Evolutionary conservation across 2,888 invertebrate species (phyloP), one percentile per base, ranked within the genome.

Genomic region (Apodemia zela): DNA sequence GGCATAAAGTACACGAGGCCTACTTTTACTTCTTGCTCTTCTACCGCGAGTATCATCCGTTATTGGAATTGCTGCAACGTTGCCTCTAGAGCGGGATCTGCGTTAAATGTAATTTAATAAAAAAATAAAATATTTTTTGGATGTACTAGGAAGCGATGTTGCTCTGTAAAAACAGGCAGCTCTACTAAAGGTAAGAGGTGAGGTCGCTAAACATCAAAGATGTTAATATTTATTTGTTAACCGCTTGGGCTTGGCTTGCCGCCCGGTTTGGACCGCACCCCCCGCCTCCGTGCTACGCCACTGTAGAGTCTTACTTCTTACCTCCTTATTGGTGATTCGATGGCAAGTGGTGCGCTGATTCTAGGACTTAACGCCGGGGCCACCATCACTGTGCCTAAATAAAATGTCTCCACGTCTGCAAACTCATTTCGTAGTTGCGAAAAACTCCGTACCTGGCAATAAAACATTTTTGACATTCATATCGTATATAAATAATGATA

Each of bases 341-440:
- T 81, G 0, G 90, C 85, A 64, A 90, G 70, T 0, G 90, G 89
- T 1, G 87, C 90, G 63, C 83, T 87, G 62, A 87, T 78, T 8
- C 88, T 89, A 5, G 89, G 89, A 29, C 81, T 89, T 29, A 89
- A 68, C 0, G 89, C 89, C 2, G 90, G 87, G 0, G 81, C 90
- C 72, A 75, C 89, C 82, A 77, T 75, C 63, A 84, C 69, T 0
- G 84, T 93, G 13, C 95, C 95, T 78, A 98, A 92, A 81, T 97
- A 97, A 87, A 98, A 98, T 5, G 97, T 97, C 80, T 98, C 97
- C 63, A 97, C 95, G 75, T 97, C 97, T 15, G 97, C 96, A 78
- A 98, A 97, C 81, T 98, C 98, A 82, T 98, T 97, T 60, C 98
- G 94, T 62, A 98, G 89, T 76, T 98, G 98, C 0, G 98, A 98